Evolutionary conservation across 2,797 vertebrate species (phyloP).

Genomic region (Mus minutoides): DNA sequence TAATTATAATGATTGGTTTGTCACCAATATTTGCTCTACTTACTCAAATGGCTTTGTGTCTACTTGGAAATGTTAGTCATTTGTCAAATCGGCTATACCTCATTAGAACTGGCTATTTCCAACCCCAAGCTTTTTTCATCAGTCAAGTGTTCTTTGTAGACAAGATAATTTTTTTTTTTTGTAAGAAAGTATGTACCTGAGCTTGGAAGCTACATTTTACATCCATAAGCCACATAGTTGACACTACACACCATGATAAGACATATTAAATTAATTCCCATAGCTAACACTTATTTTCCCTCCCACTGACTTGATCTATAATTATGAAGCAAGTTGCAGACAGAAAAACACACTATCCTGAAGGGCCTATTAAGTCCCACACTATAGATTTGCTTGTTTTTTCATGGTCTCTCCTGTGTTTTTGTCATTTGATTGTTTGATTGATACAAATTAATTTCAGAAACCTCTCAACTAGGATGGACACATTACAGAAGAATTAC

Average conservation of each 20-base stretch:
- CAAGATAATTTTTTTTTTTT: not conserved
- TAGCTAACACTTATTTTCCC: not conserved
- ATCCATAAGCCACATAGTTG: not conserved
- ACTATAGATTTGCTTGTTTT: not conserved
- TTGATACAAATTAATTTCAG: slow-evolving; percentile 1
- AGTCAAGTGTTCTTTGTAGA: slow-evolving; percentile 2
- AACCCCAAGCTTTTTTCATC: not conserved
- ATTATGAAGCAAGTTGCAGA: slow-evolving; percentile 21
- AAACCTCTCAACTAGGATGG: not conserved
- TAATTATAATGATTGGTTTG: not conserved
- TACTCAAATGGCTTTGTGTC: not conserved
- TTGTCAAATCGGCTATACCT: not conserved
- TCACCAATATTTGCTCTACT: not conserved
- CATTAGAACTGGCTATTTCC: slow-evolving; percentile 12
- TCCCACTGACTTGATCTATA: not conserved
- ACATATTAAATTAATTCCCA: not conserved
- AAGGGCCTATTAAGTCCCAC: not conserved
- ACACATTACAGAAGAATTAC: not conserved
- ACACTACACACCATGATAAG: not conserved
- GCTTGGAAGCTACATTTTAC: not conserved
- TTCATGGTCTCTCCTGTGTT: not conserved
- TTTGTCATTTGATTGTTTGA: not conserved
- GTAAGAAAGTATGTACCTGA: not conserved
- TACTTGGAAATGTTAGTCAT: not conserved
- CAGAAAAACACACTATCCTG: not conserved